These are phyloP conservation scores for Spea hammondii DNA, from an alignment of 2,797 vertebrate species.

Conservation along the genomic window DNA sequence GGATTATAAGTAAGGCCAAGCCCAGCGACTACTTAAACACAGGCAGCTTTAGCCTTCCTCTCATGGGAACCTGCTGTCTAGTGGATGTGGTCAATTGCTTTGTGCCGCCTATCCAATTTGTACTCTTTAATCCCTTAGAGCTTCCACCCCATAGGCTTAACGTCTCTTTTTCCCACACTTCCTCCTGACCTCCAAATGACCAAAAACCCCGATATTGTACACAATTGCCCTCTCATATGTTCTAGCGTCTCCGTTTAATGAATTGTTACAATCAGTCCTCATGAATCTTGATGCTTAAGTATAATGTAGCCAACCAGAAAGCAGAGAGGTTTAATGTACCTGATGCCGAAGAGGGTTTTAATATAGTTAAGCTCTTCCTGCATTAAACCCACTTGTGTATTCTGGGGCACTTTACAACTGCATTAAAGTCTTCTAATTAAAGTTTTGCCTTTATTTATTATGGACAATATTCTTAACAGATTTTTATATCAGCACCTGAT, in stretches of 20 bases:
- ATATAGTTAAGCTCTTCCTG: slow-evolving; percentile 1
- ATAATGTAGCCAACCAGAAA: neutral
- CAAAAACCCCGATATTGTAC: slow-evolving; percentile 55
- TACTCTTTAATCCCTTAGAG: slow-evolving; percentile 72
- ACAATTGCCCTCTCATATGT: slow-evolving; percentile 48
- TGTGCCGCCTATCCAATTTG: slow-evolving; percentile 68
- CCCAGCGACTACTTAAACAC: slow-evolving; percentile 56
- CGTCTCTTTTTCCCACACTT: slow-evolving; percentile 59
- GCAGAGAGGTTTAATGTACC: neutral
- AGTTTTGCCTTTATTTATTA: neutral
- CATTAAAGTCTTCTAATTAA: neutral
- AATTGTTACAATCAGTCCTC: slow-evolving; percentile 56
- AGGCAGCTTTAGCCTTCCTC: slow-evolving; percentile 55
- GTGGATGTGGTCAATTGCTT: slow-evolving; percentile 62
- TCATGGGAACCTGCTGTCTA: slow-evolving; percentile 71
- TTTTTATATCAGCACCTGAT: neutral
- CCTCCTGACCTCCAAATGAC: slow-evolving; percentile 53
- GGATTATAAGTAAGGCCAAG: slow-evolving; percentile 62
- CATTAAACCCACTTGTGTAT: slow-evolving; percentile 3
- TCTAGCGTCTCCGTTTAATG: slow-evolving; percentile 47
- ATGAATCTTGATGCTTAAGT: slow-evolving; percentile 25
- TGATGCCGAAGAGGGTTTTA: neutral
- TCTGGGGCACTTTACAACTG: neutral
- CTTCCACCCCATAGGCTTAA: slow-evolving; percentile 50
- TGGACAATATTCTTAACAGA: neutral